Percentiles rank a stretch among this genome's conserved stretches.
These are phyloP conservation scores for Phalacrocorax aristotelis DNA, from an alignment of 2,113 vertebrate genomes.

Conservation along the genomic window DNA sequence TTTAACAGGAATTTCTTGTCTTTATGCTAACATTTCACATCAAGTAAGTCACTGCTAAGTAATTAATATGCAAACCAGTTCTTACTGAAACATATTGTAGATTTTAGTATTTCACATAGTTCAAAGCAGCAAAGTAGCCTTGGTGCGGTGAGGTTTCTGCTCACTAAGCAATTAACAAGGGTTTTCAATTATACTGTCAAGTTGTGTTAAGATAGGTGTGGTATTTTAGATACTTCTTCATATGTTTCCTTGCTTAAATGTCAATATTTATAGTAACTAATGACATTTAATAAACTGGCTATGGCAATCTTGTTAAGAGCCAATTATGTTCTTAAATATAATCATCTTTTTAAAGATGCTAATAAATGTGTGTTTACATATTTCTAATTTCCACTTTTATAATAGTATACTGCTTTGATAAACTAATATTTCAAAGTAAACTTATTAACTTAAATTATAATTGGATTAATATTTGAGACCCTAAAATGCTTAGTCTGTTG, in stretches of 20 bases:
- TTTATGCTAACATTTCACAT: neutral
- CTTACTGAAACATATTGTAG: neutral
- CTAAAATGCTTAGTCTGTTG: neutral
- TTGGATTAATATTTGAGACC: neutral
- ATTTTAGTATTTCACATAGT: neutral
- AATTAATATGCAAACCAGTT: neutral
- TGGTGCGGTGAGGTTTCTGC: neutral
- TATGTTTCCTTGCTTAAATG: constrained; percentile 23
- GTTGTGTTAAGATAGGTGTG: neutral
- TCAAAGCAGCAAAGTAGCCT: neutral
- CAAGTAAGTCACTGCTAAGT: neutral
- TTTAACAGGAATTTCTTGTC: neutral
- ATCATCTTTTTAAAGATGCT: neutral
- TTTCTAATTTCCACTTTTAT: neutral
- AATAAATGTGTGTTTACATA: neutral
- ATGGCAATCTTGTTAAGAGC: neutral
- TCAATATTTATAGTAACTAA: constrained; percentile 15
- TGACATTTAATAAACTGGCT: neutral
- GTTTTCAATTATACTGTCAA: neutral
- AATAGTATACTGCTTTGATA: neutral
- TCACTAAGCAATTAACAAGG: neutral
- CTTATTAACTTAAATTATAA: neutral
- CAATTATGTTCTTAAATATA: neutral
- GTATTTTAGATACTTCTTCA: neutral
- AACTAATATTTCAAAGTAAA: neutral